Percentiles rank a stretch among this genome's conserved stretches.
Conservation (phyloP, 2,113 vertebrate species). For the Solenodon paradoxus region DNA sequence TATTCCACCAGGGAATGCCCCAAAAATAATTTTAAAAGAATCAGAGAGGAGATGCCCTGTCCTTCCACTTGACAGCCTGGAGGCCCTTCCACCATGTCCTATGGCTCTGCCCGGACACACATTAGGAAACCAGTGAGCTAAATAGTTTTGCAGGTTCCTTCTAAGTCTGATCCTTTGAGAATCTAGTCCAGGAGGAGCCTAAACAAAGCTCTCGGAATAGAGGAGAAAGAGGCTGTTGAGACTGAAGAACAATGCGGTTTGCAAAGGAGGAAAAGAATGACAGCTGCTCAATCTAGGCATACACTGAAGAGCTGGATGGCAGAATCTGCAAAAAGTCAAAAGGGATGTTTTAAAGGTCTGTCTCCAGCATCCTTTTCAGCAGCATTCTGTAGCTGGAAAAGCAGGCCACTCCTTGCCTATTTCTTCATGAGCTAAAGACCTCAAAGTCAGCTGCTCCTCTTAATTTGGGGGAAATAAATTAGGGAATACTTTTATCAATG, state of each 20-base stretch:
- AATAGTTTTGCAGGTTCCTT: background rate
- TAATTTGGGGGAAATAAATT: conserved; percentile 63
- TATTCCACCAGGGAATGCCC: too few relatives aligned
- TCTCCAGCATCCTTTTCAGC: conserved; percentile 79
- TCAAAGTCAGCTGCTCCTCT: conserved; percentile 88
- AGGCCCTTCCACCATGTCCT: background rate
- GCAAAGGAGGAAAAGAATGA: background rate
- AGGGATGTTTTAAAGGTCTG: conserved; percentile 83
- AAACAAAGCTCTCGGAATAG: background rate
- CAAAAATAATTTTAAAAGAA: background rate
- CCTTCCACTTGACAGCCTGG: background rate
- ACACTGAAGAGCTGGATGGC: conserved; percentile 86
- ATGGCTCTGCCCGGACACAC: background rate
- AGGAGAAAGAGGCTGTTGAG: background rate
- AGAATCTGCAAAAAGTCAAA: conserved; percentile 82
- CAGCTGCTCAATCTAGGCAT: conserved; percentile 79
- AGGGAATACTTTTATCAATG: conserved; percentile 30
- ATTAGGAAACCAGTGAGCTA: background rate
- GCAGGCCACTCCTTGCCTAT: conserved; percentile 79
- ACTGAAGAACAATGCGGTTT: background rate
- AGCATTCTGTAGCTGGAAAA: conserved; percentile 82
- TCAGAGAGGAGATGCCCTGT: background rate
- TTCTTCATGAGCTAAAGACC: conserved; percentile 78
- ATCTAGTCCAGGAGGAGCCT: background rate
- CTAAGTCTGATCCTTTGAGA: background rate